Evolutionary conservation across 2,888 invertebrate species (phyloP).

Genomic region (Hirtodrosophila cameraria): DNA sequence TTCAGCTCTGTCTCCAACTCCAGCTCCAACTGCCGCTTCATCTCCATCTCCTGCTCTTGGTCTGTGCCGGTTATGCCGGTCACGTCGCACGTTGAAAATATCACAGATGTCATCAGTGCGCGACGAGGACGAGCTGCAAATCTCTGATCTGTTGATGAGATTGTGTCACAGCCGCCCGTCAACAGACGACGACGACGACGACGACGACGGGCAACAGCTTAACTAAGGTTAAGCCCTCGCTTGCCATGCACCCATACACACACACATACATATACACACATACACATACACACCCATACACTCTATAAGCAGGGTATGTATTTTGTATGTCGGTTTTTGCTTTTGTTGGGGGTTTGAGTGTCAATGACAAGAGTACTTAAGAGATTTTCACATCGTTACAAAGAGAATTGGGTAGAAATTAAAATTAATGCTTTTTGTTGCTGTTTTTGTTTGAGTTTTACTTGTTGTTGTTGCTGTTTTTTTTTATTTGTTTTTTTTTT

Average conservation of each 20-base stretch:
- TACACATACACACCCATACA: slow-evolving; percentile 1
- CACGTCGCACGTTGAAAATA: slow-evolving; percentile 81
- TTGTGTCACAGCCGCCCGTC: slow-evolving; percentile 75
- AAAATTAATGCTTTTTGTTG: slow-evolving; percentile 77
- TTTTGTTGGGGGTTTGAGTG: slow-evolving; percentile 67
- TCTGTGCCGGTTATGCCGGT: slow-evolving; percentile 71
- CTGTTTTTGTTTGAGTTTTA: slow-evolving; percentile 10
- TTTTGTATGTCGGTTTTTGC: slow-evolving; percentile 26
- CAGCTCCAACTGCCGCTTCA: not conserved
- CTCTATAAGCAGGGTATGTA: slow-evolving; percentile 16
- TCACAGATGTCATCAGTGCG: slow-evolving; percentile 80
- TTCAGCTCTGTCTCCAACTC: not conserved
- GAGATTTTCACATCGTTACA: slow-evolving; percentile 83
- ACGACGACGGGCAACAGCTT: slow-evolving; percentile 65
- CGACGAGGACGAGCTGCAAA: slow-evolving; percentile 74
- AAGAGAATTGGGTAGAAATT: slow-evolving; percentile 78
- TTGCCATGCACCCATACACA: slow-evolving; percentile 23
- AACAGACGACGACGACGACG: slow-evolving; percentile 42
- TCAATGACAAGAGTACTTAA: slow-evolving; percentile 82
- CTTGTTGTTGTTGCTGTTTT: slow-evolving; percentile 14
- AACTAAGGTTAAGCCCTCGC: slow-evolving; percentile 77
- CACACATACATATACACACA: slow-evolving; percentile 17
- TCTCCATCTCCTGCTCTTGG: not conserved
- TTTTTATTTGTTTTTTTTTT: not conserved
- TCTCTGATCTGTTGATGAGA: slow-evolving; percentile 81